Evolutionary conservation across 2,888 invertebrate genomes (phyloP).

Genomic region (Octonoba sinensis): DNA sequence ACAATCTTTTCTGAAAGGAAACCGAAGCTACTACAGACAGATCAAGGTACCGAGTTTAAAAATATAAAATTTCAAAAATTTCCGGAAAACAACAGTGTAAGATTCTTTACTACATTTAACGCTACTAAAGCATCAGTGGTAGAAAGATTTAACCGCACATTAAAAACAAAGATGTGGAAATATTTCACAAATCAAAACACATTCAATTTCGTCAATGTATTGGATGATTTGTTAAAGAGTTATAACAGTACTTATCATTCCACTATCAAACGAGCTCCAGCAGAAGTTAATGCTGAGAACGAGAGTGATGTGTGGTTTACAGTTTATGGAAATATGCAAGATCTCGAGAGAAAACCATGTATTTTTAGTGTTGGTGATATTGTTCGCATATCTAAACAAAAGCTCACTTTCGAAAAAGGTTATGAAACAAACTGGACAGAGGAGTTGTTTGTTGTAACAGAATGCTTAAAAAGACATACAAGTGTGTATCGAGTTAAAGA

Average conservation of each 20-base stretch:
- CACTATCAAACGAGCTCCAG: constrained; percentile 10
- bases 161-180: constrained; percentile 29
- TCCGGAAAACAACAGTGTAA: constrained; percentile 61
- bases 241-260: constrained; percentile 30
- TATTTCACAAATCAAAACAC: neutral
- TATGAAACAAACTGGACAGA: constrained; percentile 39
- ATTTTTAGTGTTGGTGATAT: neutral
- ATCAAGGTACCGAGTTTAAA: constrained; percentile 66
- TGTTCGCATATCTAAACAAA: constrained; percentile 30
- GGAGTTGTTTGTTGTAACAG: constrained; percentile 21
- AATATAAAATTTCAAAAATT: constrained; percentile 60
- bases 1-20: constrained; percentile 38
- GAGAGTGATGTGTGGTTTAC: neutral
- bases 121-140: no score
- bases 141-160: no score
- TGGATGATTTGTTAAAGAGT: constrained; percentile 7
- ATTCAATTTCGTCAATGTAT: neutral
- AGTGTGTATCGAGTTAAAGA: constrained; percentile 9
- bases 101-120: constrained; percentile 67
- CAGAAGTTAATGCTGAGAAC: neutral
- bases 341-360: neutral
- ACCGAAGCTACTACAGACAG: constrained; percentile 65
- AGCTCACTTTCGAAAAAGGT: no score
- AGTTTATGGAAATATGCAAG: neutral
- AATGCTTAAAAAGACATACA: constrained; percentile 12